These are phyloP conservation scores for Eledone cirrhosa DNA, from an alignment of 2,888 invertebrate genomes.

Conservation along the genomic window DNA sequence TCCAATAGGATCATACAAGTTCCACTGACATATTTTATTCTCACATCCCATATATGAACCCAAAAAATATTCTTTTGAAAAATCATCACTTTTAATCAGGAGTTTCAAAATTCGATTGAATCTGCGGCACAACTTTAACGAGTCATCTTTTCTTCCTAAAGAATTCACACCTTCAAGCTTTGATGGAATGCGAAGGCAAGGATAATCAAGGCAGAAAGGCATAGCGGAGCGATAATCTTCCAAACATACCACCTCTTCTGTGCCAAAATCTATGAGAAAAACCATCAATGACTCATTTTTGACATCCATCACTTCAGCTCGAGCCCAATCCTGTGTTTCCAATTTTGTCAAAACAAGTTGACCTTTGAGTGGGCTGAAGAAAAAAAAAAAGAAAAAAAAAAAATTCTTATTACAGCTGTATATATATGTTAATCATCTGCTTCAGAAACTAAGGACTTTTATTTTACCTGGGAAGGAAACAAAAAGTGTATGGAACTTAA, in stretches of 20 bases:
- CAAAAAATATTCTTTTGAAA: neutral
- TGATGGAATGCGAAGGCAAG: neutral
- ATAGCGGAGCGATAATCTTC: neutral
- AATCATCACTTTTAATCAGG: conserved; percentile 9
- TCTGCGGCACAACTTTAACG: neutral
- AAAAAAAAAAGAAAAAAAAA: neutral
- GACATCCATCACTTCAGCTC: conserved; percentile 10
- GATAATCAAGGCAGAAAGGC: neutral
- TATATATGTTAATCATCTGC: too few species aligned
- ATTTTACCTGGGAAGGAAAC: too few species aligned
- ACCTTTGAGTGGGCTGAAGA: neutral
- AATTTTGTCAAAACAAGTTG: conserved; percentile 9
- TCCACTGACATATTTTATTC: neutral
- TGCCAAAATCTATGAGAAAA: conserved; percentile 7
- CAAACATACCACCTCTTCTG: neutral
- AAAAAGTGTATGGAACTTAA: too few species aligned
- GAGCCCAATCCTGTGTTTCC: neutral
- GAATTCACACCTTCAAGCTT: neutral
- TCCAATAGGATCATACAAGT: neutral
- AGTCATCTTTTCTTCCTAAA: neutral
- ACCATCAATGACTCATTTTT: neutral
- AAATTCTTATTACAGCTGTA: too few species aligned
- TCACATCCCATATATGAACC: neutral
- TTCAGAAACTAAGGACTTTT: too few species aligned
- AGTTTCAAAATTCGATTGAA: neutral